These are phyloP conservation scores for Bombus impatiens DNA, from an alignment of 1,140 invertebrate species.

Conservation along the genomic window DNA sequence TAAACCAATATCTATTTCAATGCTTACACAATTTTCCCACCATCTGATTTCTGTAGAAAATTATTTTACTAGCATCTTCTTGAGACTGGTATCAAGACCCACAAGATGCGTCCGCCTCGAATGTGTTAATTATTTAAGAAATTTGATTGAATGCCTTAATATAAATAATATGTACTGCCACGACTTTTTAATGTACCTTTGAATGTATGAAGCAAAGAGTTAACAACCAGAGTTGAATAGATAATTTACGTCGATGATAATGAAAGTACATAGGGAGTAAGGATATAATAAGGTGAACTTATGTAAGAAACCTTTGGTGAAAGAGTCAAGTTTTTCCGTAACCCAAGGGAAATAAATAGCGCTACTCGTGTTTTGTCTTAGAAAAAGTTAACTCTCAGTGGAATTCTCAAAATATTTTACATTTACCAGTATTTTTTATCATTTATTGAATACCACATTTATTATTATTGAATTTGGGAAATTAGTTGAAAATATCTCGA, in stretches of 20 bases:
- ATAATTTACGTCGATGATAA: slow-evolving; percentile 51
- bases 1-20: not conserved
- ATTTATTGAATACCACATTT: not conserved
- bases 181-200: not conserved
- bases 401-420: not conserved
- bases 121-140: not conserved
- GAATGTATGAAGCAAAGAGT: slow-evolving; percentile 6
- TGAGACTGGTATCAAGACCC: not conserved
- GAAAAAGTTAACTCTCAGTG: slow-evolving; percentile 5
- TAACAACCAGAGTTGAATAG: not conserved
- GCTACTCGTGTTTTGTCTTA: slow-evolving; percentile 19
- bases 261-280: slow-evolving; percentile 70
- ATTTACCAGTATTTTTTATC: not conserved
- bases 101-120: not conserved
- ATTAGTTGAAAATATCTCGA: not conserved
- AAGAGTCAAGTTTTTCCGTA: not conserved
- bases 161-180: not conserved
- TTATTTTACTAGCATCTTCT: not conserved
- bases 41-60: not conserved
- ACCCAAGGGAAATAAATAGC: slow-evolving; percentile 12
- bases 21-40: not conserved
- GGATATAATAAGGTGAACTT: slow-evolving; percentile 33
- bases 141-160: not conserved
- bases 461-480: not conserved
- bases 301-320: not conserved